Evolutionary conservation across 2,888 invertebrate genomes (phyloP), one percentile per base, ranked within the genome.

Genomic region (Phaonia tiefii): DNA sequence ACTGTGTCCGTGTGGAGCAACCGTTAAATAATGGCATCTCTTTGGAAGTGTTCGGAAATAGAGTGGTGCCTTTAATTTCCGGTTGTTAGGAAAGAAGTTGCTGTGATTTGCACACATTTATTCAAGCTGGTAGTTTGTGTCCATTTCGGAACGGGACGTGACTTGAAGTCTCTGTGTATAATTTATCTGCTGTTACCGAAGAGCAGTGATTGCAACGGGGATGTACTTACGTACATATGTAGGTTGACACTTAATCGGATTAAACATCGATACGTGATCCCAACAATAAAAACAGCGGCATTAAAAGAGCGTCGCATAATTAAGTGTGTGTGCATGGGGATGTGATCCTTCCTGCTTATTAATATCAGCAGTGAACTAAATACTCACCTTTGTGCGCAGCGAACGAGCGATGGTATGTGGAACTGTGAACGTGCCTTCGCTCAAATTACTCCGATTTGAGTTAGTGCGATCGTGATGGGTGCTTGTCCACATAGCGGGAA

Each of bases 31-130:
- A 17, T 63, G 22, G 31, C 31, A 31, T 5, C 31, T 31, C 31
- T 63, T 42, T 1, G 60, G 63, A 63, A 63, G 63, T 63, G 63
- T 63, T 63, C 63, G 22, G 63, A 63, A 54, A 63, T 17, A 22
- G 0, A 20, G 11, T 42, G n/a, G 42, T n/a, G 17, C 11, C 22
- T 22, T 37, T 60, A 11, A 20, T 42, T 42, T 63, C 63, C 60
- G 60, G 60, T 60, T 60, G 60, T 60, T 39, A 60, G 49, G 3
- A 31, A 31, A 31, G 31, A 31, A 31, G 31, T 31, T 31, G 31
- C 31, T 5, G 31, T 5, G 31, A 31, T 31, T 3, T 31, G 31
- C 31, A 31, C 31, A 31, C 4, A 31, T 31, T 31, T 5, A 31
- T 31, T 3, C 3, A 8, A 31, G 31, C 31, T 31, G 8, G 31